Conservation (phyloP, 2,113 vertebrate species). For the Chlorocebus sabaeus region DNA sequence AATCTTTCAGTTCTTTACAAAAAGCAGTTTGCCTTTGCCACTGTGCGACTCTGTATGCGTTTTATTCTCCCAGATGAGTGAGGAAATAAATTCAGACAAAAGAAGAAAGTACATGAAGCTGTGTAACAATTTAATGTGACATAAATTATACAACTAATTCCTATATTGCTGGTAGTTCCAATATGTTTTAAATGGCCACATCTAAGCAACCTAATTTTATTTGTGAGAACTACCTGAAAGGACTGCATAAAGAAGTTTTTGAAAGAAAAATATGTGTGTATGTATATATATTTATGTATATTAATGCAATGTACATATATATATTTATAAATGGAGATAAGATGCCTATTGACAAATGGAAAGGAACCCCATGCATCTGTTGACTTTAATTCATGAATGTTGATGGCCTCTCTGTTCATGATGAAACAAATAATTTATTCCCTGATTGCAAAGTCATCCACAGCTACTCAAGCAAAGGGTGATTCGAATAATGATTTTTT, state of each 20-base stretch:
- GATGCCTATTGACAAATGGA: neutral
- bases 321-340: neutral
- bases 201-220: neutral
- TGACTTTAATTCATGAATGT: neutral
- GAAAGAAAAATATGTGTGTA: neutral
- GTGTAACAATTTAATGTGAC: neutral
- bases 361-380: neutral
- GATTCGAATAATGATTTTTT: neutral
- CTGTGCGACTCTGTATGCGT: neutral
- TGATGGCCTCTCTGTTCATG: neutral
- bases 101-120: neutral
- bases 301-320: too few species aligned
- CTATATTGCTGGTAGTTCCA: neutral
- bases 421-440: neutral
- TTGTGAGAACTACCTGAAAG: neutral
- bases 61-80: neutral
- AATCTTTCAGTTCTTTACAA: neutral
- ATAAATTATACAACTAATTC: neutral
- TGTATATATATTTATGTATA: neutral
- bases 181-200: neutral
- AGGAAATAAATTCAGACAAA: slow-evolving; percentile 3
- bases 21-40: neutral
- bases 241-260: neutral
- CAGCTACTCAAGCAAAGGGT: neutral
- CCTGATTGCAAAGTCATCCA: neutral